phyloP scores from a whole-genome alignment of 2,888 invertebrate species.

The Drosophila fungiperda region DNA sequence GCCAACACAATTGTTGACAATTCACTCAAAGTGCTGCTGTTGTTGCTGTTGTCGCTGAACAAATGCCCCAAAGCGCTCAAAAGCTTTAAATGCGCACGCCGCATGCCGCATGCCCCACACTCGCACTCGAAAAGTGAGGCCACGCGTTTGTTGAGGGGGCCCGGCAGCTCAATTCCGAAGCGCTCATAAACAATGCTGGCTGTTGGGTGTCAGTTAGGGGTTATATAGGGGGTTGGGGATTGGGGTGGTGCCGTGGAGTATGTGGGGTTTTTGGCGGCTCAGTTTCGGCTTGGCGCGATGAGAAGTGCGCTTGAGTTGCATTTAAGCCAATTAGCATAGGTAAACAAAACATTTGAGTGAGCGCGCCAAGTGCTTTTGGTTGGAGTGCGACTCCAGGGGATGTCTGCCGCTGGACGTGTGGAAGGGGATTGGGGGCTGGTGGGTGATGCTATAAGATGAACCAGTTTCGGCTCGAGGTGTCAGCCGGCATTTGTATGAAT shows the following conservation, averaged over 20 bases:
- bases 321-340: constrained; percentile 83
- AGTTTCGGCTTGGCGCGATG: constrained; percentile 69
- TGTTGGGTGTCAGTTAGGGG: not conserved
- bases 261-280: constrained; percentile 29
- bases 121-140: constrained; percentile 33
- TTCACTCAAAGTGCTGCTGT: constrained; percentile 74
- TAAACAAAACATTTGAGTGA: constrained; percentile 82
- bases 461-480: constrained; percentile 63
- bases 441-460: constrained; percentile 11
- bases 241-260: not conserved
- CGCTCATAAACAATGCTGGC: constrained; percentile 73
- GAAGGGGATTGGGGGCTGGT: not conserved
- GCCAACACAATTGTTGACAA: constrained; percentile 79
- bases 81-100: constrained; percentile 72
- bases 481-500: constrained; percentile 68
- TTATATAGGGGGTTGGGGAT: not conserved
- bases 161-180: constrained; percentile 67
- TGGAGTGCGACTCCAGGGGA: constrained; percentile 55
- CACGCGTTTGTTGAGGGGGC: constrained; percentile 27
- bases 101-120: constrained; percentile 21
- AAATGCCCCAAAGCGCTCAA: constrained; percentile 82
- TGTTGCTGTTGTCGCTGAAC: constrained; percentile 64
- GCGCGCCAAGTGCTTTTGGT: constrained; percentile 72
- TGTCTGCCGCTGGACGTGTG: not conserved
- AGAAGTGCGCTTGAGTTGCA: constrained; percentile 82